Conservation (phyloP, 1,140 invertebrate species). For the Drosophila murphyi region DNA sequence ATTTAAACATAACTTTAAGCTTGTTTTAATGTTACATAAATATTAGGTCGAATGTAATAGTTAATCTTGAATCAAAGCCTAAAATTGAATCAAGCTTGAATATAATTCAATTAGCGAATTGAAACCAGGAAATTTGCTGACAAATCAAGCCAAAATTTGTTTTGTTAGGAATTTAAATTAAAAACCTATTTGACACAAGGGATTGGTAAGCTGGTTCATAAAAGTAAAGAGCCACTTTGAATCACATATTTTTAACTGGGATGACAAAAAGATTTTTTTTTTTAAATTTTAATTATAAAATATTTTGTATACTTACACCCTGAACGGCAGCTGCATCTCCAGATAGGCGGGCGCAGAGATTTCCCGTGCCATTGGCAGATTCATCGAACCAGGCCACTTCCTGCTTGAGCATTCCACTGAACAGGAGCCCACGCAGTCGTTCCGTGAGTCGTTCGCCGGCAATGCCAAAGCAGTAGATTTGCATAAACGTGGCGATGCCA, state of each 20-base stretch:
- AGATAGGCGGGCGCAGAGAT: conserved; percentile 89
- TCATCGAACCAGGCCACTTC: conserved; percentile 92
- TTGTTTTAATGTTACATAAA: no score
- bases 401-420: conserved; percentile 89
- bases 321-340: conserved; percentile 91
- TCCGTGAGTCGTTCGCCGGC: conserved; percentile 90
- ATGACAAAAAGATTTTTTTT: no score
- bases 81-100: no score
- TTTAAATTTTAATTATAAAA: neutral
- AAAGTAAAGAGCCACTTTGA: no score
- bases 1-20: no score
- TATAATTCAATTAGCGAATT: no score
- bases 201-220: no score
- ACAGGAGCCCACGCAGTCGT: conserved; percentile 87
- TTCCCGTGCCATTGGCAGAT: conserved; percentile 88
- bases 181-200: no score
- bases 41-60: no score
- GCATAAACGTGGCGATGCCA: conserved; percentile 87
- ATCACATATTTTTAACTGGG: no score
- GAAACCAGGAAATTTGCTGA: no score
- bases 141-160: neutral
- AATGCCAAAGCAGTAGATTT: conserved; percentile 87
- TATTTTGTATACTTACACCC: conserved; percentile 86
- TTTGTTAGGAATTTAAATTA: rapidly evolving
- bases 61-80: no score